Evolutionary conservation across 2,888 invertebrate genomes (phyloP).

Genomic region (Deroplatys truncata): DNA sequence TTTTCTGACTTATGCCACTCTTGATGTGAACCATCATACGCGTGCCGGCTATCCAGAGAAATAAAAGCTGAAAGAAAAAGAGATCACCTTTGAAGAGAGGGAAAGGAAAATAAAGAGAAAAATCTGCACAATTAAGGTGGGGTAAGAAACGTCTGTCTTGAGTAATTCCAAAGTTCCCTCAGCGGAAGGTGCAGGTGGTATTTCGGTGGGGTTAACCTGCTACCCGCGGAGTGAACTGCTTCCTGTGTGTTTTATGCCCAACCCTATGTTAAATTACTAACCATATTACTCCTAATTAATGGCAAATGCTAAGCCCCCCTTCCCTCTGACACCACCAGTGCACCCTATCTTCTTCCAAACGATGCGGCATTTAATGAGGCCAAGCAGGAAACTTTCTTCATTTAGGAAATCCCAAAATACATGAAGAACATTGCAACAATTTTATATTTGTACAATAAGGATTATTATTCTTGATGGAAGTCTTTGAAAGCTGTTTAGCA

Average conservation of each 20-base stretch:
- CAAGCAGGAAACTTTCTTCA: slow-evolving; percentile 7
- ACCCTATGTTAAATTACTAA: slow-evolving; percentile 28
- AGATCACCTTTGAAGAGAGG: slow-evolving; percentile 23
- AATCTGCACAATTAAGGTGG: slow-evolving; percentile 25
- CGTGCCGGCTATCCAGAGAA: neutral
- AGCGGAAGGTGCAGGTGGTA: slow-evolving; percentile 26
- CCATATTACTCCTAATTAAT: slow-evolving; percentile 31
- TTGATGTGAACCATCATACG: neutral
- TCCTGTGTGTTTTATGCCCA: slow-evolving; percentile 21
- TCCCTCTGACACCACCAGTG: neutral
- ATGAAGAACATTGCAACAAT: neutral
- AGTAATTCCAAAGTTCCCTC: slow-evolving; percentile 12
- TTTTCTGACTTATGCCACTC: too few relatives aligned
- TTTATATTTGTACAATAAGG: neutral
- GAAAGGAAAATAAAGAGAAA: neutral
- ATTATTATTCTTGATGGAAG: too few relatives aligned
- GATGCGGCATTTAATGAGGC: slow-evolving; percentile 2
- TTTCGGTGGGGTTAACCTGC: slow-evolving; percentile 24
- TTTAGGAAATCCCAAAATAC: neutral
- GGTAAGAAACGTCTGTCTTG: slow-evolving; percentile 17
- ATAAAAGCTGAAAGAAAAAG: neutral
- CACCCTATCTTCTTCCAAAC: neutral
- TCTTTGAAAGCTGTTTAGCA: too few relatives aligned
- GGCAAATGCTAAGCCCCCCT: slow-evolving; percentile 17
- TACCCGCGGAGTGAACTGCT: neutral